These are phyloP conservation scores for Axea sp. DNA, from an alignment of 2,888 invertebrate genomes.

Conservation along the genomic window DNA sequence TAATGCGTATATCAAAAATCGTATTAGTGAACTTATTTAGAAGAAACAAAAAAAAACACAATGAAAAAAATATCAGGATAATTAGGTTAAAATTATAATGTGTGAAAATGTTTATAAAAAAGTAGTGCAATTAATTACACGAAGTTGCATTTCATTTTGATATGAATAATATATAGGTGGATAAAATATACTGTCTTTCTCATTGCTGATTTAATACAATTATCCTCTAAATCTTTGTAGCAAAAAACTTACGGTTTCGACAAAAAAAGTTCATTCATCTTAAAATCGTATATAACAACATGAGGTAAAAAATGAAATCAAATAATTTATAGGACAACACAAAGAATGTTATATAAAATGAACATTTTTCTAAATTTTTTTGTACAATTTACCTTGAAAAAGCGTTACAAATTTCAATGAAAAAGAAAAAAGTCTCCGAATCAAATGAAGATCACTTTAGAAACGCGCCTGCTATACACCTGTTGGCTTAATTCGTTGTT, in stretches of 20 bases:
- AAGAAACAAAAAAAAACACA: conserved; percentile 18
- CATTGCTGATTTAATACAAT: too few relatives aligned
- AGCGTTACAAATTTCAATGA: conserved; percentile 12
- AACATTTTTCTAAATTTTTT: conserved; percentile 1
- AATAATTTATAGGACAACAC: conserved; percentile 9
- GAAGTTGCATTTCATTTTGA: conserved; percentile 27
- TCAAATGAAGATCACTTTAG: conserved; percentile 33
- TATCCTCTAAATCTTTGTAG: background rate
- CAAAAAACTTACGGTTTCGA: background rate
- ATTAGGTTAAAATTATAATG: conserved; percentile 28
- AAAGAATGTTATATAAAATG: too few relatives aligned
- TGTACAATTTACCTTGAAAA: background rate
- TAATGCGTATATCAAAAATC: conserved; percentile 14
- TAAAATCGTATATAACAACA: background rate
- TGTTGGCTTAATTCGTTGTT: conserved; percentile 52
- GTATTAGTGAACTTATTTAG: conserved; percentile 6
- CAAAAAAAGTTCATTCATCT: conserved; percentile 17
- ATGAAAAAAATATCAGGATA: conserved; percentile 29
- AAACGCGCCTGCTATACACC: conserved; percentile 26
- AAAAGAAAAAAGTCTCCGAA: conserved; percentile 9
- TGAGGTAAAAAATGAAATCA: background rate
- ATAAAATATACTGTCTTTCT: too few relatives aligned
- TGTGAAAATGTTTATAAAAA: conserved; percentile 37
- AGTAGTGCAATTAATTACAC: conserved; percentile 28
- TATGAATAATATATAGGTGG: too few relatives aligned